Evolutionary conservation across 2,797 vertebrate species (phyloP), one percentile per base, ranked within the genome.

Genomic region (Coendou prehensilis): DNA sequence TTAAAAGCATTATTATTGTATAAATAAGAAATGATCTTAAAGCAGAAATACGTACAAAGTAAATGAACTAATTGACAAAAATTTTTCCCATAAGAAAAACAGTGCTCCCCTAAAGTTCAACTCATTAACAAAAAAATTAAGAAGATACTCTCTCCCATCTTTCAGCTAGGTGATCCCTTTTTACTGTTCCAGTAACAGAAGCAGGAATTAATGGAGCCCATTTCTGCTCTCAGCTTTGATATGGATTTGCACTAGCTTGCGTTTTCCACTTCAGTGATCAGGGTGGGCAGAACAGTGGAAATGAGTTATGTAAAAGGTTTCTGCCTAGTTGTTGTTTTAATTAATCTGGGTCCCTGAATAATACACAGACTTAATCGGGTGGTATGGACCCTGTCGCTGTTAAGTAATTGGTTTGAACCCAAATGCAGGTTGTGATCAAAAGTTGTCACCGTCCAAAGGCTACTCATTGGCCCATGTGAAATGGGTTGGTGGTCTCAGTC

Each of bases 341-440:
- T 98, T 98, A 98, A 96, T 94, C 97, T 54, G 86, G 94, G 96
- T 98, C 96, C 80, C 95, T 50, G 96, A 97, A 96, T 94, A 96
- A 93, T 97, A 96, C 85, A 63, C 59, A 56, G 91, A 89, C 86
- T 97, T 96, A 97, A 97, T 96, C 75, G 54, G 93, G 96, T 96
- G 87, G 95, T 75, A 79, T 92, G 88, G 96, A 97, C 97, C 92
- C 97, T 97, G 97, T 97, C 94, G 56, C 96, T n/a, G 47, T 92
- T 95, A 97, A 97, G 98, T 98, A 97, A 98, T 98, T 97, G 96
- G 96, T 98, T 96, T 96, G 97, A 97, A 98, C 97, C 96, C 94
- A 71, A 78, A 92, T 0, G 4, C 83, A 87, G 93, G 92, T 94
- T 92, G 69, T 85, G 97, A 98, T 97, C 97, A 97, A 95, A 98